Conservation (phyloP, 2,888 invertebrate genomes). For the Beris morrisii region DNA sequence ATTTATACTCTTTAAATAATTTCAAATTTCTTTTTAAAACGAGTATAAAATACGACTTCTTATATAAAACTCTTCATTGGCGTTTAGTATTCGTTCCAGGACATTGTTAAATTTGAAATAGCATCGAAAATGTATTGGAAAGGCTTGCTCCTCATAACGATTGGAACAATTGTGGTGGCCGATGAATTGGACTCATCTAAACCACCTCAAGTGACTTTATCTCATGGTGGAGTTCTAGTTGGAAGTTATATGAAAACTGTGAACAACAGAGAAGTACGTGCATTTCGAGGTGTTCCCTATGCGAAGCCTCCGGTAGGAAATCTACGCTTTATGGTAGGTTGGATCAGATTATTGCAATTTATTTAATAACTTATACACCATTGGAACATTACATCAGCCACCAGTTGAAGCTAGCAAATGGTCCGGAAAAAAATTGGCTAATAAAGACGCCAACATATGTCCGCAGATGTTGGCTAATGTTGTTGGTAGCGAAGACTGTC, state of each 20-base stretch:
- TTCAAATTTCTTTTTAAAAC: too few species aligned
- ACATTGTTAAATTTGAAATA: too few species aligned
- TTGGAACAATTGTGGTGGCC: too few species aligned
- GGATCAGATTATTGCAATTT: too few species aligned
- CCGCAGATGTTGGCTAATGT: constrained; percentile 60
- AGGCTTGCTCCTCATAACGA: too few species aligned
- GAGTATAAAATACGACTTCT: too few species aligned
- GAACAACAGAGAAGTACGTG: constrained; percentile 35
- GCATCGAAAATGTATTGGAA: too few species aligned
- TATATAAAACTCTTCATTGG: too few species aligned
- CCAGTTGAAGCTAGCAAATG: constrained; percentile 67
- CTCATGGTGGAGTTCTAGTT: constrained; percentile 12
- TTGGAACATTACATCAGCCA: constrained; percentile 55
- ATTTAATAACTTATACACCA: too few species aligned
- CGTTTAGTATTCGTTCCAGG: too few species aligned
- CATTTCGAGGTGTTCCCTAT: constrained; percentile 58
- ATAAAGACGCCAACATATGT: constrained; percentile 68
- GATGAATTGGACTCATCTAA: too few species aligned
- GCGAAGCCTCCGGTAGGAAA: constrained; percentile 55
- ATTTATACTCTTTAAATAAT: too few species aligned
- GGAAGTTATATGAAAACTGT: constrained; percentile 13
- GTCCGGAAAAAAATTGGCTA: constrained; percentile 66
- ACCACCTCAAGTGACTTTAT: constrained; percentile 6
- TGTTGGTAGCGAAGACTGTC: constrained; percentile 77
- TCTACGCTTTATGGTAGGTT: constrained; percentile 55